Evolutionary conservation across 2,113 vertebrate species (phyloP), one percentile per base, ranked within the genome.

Genomic region (Cavia aperea): DNA sequence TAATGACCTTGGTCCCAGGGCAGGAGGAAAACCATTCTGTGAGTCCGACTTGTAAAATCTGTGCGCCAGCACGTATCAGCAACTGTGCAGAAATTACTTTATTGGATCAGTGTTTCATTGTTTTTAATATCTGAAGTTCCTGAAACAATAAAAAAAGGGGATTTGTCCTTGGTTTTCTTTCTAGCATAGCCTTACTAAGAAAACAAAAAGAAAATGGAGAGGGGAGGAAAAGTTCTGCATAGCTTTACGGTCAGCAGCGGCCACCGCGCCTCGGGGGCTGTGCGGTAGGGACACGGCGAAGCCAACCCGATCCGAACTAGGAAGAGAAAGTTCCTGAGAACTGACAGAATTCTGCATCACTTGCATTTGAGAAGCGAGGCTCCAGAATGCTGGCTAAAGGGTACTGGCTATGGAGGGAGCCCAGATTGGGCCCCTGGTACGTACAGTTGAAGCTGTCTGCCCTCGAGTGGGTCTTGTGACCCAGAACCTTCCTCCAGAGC

Each of bases 121-220:
- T 24, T 91, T 89, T 83, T 81, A 81, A 72, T 85, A 90, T 56
- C 68, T 10, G 31, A 86, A 66, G 70, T 60, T 92, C 68, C 62
- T 1, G 9, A 89, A 89, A 84, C 51, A 73, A 78, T 94, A 89
- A 89, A 79, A 63, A 43, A 93, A 79, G 54, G 43, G 92, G 81
- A 81, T 94, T 84, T 72, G 77, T 43, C 51, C 79, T 83, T 21
- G 62, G 33, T 82, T 95, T 94, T 93, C 63, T 92, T 91, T 81
- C 86, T 68, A 86, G 90, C 78, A 60, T 39, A 3, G 15, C 62
- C 8, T 82, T 19, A 82, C 79, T 14, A 49, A 56, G 5, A 58
- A 63, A 31, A 24, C 11, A 9, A n/a, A 4, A 46, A 29, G 54
- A 88, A 56, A 63, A 75, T 6, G 31, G 24, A 19, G 39, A 39